Evolutionary conservation across 2,888 invertebrate genomes (phyloP).

Genomic region (Caenorhabditis sp.): DNA sequence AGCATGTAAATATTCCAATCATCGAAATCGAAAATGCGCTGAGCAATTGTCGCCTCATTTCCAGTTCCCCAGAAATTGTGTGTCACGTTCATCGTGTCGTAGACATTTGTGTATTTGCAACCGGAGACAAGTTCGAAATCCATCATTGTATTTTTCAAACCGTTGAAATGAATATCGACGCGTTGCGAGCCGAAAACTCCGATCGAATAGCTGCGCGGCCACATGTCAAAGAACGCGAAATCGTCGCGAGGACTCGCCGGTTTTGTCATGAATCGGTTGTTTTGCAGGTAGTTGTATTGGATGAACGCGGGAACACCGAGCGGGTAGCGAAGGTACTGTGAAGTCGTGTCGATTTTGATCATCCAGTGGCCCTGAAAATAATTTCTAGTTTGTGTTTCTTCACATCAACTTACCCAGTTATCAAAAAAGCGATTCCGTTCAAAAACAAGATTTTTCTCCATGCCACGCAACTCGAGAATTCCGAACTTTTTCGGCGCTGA

Average conservation of each 20-base stretch:
- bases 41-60: slow-evolving; percentile 77
- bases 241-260: slow-evolving; percentile 43
- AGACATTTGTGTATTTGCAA: slow-evolving; percentile 39
- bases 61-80: slow-evolving; percentile 98
- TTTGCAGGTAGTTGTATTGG: slow-evolving; percentile 68
- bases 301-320: slow-evolving; percentile 54
- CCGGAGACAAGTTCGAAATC: slow-evolving; percentile 90
- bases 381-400: not conserved
- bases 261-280: slow-evolving; percentile 54
- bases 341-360: slow-evolving; percentile 57
- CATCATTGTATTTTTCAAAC: slow-evolving; percentile 80
- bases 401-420: slow-evolving; percentile 55
- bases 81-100: slow-evolving; percentile 81
- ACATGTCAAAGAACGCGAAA: slow-evolving; percentile 69
- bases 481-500: slow-evolving; percentile 79
- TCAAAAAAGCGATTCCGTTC: slow-evolving; percentile 72
- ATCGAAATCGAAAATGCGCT: slow-evolving; percentile 76
- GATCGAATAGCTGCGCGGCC: slow-evolving; percentile 82
- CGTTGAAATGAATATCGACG: slow-evolving; percentile 86
- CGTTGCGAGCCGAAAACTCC: slow-evolving; percentile 89
- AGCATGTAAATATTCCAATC: slow-evolving; percentile 98
- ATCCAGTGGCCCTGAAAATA: slow-evolving; percentile 65
- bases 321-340: slow-evolving; percentile 52
- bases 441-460: slow-evolving; percentile 92
- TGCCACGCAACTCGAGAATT: slow-evolving; percentile 78